Conservation (phyloP, 2,797 vertebrate genomes). For the Sebastolobus altivelis region DNA sequence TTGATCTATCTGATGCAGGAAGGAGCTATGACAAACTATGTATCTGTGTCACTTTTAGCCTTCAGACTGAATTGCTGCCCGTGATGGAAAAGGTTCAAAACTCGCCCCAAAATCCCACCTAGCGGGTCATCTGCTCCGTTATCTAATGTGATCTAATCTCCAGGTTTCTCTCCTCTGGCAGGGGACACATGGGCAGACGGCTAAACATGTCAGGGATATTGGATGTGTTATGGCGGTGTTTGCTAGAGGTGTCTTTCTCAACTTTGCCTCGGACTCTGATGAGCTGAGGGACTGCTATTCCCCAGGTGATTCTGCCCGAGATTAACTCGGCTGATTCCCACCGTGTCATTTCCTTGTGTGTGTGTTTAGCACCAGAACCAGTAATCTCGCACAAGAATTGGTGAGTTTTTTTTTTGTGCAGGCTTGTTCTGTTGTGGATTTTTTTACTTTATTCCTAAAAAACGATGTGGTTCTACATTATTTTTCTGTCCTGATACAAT, state of each 20-base stretch:
- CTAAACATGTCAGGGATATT: slow-evolving; percentile 73
- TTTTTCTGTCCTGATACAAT: slow-evolving; percentile 27
- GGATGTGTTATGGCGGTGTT: slow-evolving; percentile 74
- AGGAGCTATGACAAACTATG: slow-evolving; percentile 13
- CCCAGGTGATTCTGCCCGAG: slow-evolving; percentile 71
- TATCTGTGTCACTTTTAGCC: slow-evolving; percentile 36
- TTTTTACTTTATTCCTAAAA: not conserved
- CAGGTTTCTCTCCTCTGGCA: slow-evolving; percentile 57
- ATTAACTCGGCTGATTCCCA: slow-evolving; percentile 71
- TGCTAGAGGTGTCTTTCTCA: slow-evolving; percentile 74
- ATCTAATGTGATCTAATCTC: slow-evolving; percentile 78
- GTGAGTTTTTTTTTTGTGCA: not conserved
- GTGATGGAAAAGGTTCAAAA: slow-evolving; percentile 62
- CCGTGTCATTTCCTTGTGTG: slow-evolving; percentile 45
- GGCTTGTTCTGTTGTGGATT: slow-evolving; percentile 6
- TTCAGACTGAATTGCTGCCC: slow-evolving; percentile 29
- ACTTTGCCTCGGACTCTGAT: slow-evolving; percentile 77
- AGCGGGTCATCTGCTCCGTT: slow-evolving; percentile 56
- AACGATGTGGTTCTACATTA: slow-evolving; percentile 2
- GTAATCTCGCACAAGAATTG: slow-evolving; percentile 45
- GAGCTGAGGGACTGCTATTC: slow-evolving; percentile 76
- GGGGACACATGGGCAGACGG: slow-evolving; percentile 59
- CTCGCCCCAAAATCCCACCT: slow-evolving; percentile 62
- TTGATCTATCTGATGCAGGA: slow-evolving; percentile 27
- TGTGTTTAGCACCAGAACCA: slow-evolving; percentile 27